Base-by-base conservation (phyloP, 1,140 invertebrate genomes). In the Megalonaias nervosa region DNA sequence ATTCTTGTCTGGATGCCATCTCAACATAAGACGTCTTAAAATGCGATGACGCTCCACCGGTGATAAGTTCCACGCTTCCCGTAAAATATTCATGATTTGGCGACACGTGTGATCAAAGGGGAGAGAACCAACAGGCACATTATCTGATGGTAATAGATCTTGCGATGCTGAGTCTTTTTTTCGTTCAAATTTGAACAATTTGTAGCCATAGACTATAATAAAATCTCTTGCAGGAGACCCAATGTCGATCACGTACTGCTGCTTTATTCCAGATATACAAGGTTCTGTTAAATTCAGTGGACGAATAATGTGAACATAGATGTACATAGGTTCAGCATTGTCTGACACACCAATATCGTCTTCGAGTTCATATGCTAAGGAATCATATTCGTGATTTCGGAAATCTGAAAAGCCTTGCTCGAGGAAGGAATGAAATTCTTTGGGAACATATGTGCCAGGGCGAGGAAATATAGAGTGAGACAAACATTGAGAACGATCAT, bases 1-100 rank as follows among this genome's bases (percentile, higher is more conserved):
- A 77, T 88, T 86, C 71, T 84, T 85, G 69, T 87, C 87, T 57
- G 87, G 86, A 75, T 87, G 85, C 84, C 85, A 88, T 70, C 85
- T 86, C n/a, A 87, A 66, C 23, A 86, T 55, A 11, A 88, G 64
- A 26, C 86, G 77, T 71, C 87, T 87, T 17, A 85, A 71, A 48
- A 84, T 77, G 56, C 84, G 83, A 60, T 83, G 85, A 23, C 85
- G 75, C 48, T 86, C 80, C n/a, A 48, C 65, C 60, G 80, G 82
- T 38, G 70, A 59, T 16, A 84, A 59, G 23, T 77, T 56, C 79
- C 81, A 84, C 16, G 83, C 83, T 59, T 86, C 77, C 61, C 66
- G 77, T 2, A 86, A 74, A 38, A 67, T 60, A 15, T 71, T 23
- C 19, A 73, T 74, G 19, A 86, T 79, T 65, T 84, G 75, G 23